Conservation (phyloP, 2,888 invertebrate species). For the Caenorhabditis wallacei region DNA sequence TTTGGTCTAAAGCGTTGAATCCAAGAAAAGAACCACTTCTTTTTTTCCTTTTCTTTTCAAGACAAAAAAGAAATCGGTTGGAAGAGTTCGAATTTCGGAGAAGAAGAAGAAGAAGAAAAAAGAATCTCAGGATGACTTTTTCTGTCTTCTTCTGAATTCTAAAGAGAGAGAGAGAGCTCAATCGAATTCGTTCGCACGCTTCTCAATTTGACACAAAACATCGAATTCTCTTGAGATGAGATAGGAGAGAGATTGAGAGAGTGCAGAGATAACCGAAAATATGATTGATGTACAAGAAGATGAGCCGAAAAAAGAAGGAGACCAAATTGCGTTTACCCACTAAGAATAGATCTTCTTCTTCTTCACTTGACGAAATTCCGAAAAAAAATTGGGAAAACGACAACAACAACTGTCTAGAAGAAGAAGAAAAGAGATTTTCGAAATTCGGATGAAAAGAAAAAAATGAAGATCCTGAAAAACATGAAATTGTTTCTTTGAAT, state of each 20-base stretch:
- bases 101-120: neutral
- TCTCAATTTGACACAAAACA: constrained; percentile 62
- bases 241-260: constrained; percentile 5
- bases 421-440: neutral
- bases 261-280: constrained; percentile 26
- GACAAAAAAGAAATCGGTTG: constrained; percentile 19
- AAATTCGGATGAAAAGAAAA: neutral
- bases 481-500: no score
- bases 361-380: neutral
- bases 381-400: neutral
- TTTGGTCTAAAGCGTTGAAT: constrained; percentile 20
- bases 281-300: constrained; percentile 51
- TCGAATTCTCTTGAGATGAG: constrained; percentile 24
- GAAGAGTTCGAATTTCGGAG: constrained; percentile 56
- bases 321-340: constrained; percentile 55
- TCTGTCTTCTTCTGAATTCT: neutral
- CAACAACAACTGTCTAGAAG: neutral
- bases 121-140: neutral
- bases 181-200: constrained; percentile 66
- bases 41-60: neutral
- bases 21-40: neutral
- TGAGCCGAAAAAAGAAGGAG: constrained; percentile 28
- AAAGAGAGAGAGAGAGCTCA: constrained; percentile 16
- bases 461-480: no score
- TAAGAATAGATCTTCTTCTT: constrained; percentile 39